Evolutionary conservation across 2,113 vertebrate species (phyloP), one percentile per base, ranked within the genome.

Genomic region (Coptodon rendalli): DNA sequence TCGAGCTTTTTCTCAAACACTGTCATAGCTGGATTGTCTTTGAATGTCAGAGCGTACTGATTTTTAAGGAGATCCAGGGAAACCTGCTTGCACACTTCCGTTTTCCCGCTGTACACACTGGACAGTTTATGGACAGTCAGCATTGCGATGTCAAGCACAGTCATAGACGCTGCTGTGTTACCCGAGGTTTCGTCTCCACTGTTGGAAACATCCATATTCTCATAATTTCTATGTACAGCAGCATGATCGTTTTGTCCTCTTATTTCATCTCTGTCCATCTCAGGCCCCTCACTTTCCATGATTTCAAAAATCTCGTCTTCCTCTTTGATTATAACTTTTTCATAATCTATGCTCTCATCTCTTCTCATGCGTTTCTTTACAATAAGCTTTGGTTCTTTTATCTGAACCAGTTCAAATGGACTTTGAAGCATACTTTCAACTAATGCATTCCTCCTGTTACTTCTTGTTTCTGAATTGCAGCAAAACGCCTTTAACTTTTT

Each of bases 111-210:
- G 11, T 95, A 95, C 48, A 95, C 86, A 2, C 79, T 83, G 1
- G 91, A 89, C 76, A 97, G 89, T 87, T 96, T 97, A 22, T 96
- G 92, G 24, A 96, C 90, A 4, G 95, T 95, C 56, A 95, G 61
- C 86, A 96, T 94, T 19, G 95, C 87, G 9, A 96, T 91, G 89
- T 97, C 97, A 2, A 97, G 94, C 27, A 97, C 92, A 0, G 95
- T 95, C 56, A 94, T 81, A 12, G 88, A 54, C 38, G 95, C 90
- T 6, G 4, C 89, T 17, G 87, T 91, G 43, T 48, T 19, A 16
- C 82, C 66, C 0, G 80, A 79, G 22, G 38, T 80, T 10, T 84
- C 86, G 2, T 90, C 86, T 11, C 1, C 31, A 6, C 56, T 29
- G 29, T 43, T 86, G 7, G 80, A 73, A 3, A 2, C 40, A 9